Evolutionary conservation across 1,140 invertebrate genomes (phyloP).

Genomic region (Episyrphus balteatus): DNA sequence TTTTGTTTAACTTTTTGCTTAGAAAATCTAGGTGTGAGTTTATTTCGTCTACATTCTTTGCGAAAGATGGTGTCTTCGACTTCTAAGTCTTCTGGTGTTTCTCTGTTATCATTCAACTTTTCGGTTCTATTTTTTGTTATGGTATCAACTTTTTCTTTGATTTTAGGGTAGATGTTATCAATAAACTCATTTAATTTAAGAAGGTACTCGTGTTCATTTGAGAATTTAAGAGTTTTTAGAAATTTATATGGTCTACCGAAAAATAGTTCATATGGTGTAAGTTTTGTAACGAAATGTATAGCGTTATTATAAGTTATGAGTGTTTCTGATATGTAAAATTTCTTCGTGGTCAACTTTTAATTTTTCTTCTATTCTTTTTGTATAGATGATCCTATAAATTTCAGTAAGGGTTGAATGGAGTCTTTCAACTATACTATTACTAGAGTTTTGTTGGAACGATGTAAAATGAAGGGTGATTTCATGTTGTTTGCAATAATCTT

Average conservation of each 20-base stretch:
- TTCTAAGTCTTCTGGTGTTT: neutral
- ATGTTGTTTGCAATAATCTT: slow-evolving; percentile 10
- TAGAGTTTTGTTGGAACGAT: slow-evolving; percentile 7
- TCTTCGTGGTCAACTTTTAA: slow-evolving; percentile 10
- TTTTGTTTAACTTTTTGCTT: neutral
- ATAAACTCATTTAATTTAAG: neutral
- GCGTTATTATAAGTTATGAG: slow-evolving; percentile 13
- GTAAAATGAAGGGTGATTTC: slow-evolving; percentile 13
- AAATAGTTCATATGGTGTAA: slow-evolving; percentile 2
- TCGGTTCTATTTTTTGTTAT: neutral
- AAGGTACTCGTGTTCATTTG: neutral
- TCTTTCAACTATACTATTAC: slow-evolving; percentile 10
- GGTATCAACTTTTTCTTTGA: neutral
- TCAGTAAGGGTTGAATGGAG: slow-evolving; percentile 16
- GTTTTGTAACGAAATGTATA: slow-evolving; percentile 13
- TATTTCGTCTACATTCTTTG: neutral
- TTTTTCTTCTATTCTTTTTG: slow-evolving; percentile 4
- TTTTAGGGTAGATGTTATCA: neutral
- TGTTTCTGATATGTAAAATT: neutral
- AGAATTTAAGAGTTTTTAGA: neutral
- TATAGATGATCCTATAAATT: slow-evolving; percentile 8
- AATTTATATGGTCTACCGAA: neutral
- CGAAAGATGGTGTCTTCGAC: neutral
- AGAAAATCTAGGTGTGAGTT: neutral
- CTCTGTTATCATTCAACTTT: slow-evolving; percentile 4